Base-by-base conservation (phyloP, 1,140 invertebrate genomes). In the Sarcophaga peregrina region DNA sequence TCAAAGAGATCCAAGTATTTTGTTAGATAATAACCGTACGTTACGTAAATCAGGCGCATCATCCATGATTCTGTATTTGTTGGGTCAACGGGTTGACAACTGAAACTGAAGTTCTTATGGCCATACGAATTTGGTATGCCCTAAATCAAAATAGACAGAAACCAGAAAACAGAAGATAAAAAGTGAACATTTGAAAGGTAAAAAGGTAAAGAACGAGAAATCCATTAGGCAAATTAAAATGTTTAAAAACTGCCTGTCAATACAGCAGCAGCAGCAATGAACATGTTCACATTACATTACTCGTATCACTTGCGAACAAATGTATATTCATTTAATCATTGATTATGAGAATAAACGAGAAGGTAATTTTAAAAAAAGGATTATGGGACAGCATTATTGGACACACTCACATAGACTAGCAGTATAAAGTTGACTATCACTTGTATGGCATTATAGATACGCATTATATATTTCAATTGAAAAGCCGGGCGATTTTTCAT, bases 401-500 rank as follows among this genome's bases (percentile, higher is more conserved):
- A n/a, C 8, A 48, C 47, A 94, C 94, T 91, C 93, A 93, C 82
- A 92, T 90, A 87, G 93, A 94, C 25, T 94, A 91, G 92, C 91
- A 96, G 0, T 89, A 84, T 46, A 92, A 94, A 83, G 94, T 93
- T 84, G 84, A 95, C 93, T 82, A 95, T 74, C 45, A 96, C 94
- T 92, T 97, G 94, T 25, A 94, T 91, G 1, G 94, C 86, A 89
- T 97, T 97, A 89, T 97, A 97, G 10, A 92, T 87, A 81, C 96
- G 93, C 88, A 97, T 93, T 5, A 94, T 84, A 62, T 91, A 91
- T 81, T 93, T 93, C 0, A 97, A 91, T 74, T 96, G 91, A 83
- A 94, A 95, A 0, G 96, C 93, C 86, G 93, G 92, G 25, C 95
- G 91, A 85, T 95, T 93, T 86, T 93, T 93, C 96, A 97, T 97